These are phyloP conservation scores for Lasioglossum zephyrum DNA, from an alignment of 2,888 invertebrate species.

Conservation along the genomic window DNA sequence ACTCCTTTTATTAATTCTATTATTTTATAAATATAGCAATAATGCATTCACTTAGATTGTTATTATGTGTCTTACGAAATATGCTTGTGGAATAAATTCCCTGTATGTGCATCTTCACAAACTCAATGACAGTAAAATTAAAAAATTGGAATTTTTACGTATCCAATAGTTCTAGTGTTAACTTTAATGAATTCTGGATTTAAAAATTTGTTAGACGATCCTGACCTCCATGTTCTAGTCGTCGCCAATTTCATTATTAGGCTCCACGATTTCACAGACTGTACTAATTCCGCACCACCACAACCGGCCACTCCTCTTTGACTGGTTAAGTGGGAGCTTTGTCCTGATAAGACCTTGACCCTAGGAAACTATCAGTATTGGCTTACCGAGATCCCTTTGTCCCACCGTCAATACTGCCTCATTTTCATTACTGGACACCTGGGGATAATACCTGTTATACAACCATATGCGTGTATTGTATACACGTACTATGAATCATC, in stretches of 20 bases:
- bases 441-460: background rate
- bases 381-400: background rate
- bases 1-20: background rate
- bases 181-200: background rate
- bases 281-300: background rate
- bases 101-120: background rate
- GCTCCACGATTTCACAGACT: background rate
- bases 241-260: background rate
- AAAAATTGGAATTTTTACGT: background rate
- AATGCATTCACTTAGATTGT: background rate
- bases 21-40: no score
- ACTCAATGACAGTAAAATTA: background rate
- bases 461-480: background rate
- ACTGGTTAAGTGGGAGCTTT: background rate
- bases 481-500: background rate
- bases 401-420: background rate
- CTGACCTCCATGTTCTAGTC: background rate
- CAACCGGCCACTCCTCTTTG: background rate
- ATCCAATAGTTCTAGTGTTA: background rate
- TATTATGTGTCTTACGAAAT: background rate
- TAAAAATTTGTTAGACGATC: background rate
- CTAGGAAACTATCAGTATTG: background rate
- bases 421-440: conserved; percentile 1
- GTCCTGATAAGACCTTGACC: background rate
- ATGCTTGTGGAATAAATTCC: background rate